Conservation (phyloP, 1,140 invertebrate genomes). For the Zaprionus capensis region DNA sequence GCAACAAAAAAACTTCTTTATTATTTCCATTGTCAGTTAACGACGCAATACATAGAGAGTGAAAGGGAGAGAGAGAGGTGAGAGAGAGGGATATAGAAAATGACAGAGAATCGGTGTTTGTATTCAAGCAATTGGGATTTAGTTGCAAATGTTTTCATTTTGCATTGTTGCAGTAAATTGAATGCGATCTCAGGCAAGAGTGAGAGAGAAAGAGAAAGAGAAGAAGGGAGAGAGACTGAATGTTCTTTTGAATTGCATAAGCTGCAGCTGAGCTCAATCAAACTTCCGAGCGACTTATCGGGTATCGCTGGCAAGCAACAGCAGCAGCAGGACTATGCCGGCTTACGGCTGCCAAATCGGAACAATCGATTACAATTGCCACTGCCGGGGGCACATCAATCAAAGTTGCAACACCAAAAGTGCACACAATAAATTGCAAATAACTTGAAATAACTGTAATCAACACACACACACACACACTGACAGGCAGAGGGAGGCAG, state of each 20-base stretch:
- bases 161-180: not conserved
- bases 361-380: constrained; percentile 43
- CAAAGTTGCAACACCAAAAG: constrained; percentile 59
- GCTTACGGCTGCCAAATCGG: constrained; percentile 14
- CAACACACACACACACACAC: constrained; percentile 54
- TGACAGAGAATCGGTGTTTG: not conserved
- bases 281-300: constrained; percentile 15
- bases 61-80: not conserved
- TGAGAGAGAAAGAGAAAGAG: not conserved
- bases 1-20: not conserved
- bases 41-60: not conserved
- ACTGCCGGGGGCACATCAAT: constrained; percentile 57
- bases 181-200: not conserved
- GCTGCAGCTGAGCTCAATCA: constrained; percentile 21
- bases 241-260: constrained; percentile 1
- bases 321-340: not conserved
- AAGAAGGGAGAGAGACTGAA: not conserved
- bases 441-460: constrained; percentile 80
- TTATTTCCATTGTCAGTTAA: constrained; percentile 2
- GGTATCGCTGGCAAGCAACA: not conserved
- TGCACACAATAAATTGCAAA: constrained; percentile 73
- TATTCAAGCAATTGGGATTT: constrained; percentile 1
- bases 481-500: constrained; percentile 16
- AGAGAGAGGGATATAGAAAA: not conserved
- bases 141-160: not conserved